These are phyloP conservation scores for Mylabris sibirica DNA, from an alignment of 2,888 invertebrate genomes.

Conservation along the genomic window DNA sequence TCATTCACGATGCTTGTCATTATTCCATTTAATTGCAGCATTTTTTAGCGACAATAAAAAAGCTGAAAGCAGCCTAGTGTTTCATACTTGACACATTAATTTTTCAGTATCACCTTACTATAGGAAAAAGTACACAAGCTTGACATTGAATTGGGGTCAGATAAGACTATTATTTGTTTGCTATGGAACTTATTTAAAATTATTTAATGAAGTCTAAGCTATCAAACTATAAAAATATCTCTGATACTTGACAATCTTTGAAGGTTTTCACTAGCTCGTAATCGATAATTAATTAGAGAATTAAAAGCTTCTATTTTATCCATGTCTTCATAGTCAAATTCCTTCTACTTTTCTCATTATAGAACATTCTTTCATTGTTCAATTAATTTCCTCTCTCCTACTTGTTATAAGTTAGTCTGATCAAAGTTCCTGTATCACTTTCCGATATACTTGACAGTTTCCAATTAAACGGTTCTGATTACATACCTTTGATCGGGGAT, in stretches of 20 bases:
- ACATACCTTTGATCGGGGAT: neutral
- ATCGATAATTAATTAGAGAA: neutral
- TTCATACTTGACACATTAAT: slow-evolving; percentile 5
- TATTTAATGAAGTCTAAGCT: no score
- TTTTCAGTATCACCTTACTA: neutral
- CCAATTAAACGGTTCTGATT: slow-evolving; percentile 5
- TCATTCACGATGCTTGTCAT: neutral
- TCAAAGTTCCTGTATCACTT: slow-evolving; percentile 4
- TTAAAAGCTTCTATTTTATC: neutral
- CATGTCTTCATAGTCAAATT: neutral
- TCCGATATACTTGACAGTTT: neutral
- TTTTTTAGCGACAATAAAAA: neutral
- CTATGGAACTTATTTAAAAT: no score
- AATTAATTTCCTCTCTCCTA: neutral
- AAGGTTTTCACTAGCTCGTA: neutral
- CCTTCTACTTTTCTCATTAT: neutral
- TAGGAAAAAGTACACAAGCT: neutral
- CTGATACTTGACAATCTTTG: no score
- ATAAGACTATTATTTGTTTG: no score
- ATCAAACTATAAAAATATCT: no score
- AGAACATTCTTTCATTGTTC: neutral
- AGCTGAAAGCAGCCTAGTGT: neutral
- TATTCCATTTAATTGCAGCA: slow-evolving; percentile 8
- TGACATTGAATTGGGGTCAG: neutral
- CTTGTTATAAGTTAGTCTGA: neutral